Evolutionary conservation across 2,113 vertebrate species (phyloP).

Genomic region (Myotis brandtii): DNA sequence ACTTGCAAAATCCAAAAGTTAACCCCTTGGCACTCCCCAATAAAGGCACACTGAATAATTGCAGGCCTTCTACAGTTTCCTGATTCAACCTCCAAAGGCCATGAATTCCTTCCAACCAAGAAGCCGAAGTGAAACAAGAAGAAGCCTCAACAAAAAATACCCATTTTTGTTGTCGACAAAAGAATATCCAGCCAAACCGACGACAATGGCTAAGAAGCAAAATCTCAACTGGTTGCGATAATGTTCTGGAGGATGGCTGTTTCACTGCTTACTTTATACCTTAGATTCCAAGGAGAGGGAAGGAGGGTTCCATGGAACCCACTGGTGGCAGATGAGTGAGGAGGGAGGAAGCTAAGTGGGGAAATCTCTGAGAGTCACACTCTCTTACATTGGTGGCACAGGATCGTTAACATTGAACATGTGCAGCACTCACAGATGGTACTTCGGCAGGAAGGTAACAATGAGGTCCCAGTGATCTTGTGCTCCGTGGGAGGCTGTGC

Average conservation of each 20-base stretch:
- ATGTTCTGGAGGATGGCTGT: neutral
- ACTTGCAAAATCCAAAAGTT: neutral
- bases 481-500: neutral
- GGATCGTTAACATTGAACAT: neutral
- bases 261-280: neutral
- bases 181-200: neutral
- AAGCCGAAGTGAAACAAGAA: neutral
- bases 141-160: neutral
- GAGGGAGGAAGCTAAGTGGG: neutral
- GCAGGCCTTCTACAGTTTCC: neutral
- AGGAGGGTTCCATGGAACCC: neutral
- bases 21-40: neutral
- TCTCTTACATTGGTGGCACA: neutral
- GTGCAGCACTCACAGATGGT: neutral
- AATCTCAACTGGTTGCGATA: neutral
- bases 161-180: neutral
- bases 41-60: neutral
- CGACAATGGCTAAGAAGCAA: neutral
- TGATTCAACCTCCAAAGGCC: neutral
- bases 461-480: neutral
- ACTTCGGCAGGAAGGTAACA: neutral
- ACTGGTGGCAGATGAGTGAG: neutral
- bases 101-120: constrained; percentile 36
- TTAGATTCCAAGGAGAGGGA: neutral
- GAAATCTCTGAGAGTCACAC: neutral